These are phyloP conservation scores for Albula glossodonta DNA, from an alignment of 2,113 vertebrate species.

Conservation along the genomic window DNA sequence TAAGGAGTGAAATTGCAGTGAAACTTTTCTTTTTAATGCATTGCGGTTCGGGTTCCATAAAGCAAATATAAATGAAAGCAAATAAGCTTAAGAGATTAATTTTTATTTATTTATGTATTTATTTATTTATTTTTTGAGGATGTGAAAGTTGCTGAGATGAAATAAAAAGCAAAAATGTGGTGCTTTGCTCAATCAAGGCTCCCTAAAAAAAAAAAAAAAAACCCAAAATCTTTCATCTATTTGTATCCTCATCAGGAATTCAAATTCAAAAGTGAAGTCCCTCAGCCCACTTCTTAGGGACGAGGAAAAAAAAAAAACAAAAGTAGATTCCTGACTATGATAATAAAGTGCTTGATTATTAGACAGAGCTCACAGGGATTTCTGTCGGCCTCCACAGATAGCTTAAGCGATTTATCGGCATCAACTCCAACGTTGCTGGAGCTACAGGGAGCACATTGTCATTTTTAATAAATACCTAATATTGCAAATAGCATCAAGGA, in stretches of 20 bases:
- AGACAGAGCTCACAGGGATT: not conserved
- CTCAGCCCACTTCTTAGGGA: not conserved
- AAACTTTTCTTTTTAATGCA: not conserved
- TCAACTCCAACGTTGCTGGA: not conserved
- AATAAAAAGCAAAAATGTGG: not conserved
- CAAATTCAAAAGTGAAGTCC: too few relatives aligned
- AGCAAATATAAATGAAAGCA: not conserved
- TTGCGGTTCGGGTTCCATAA: not conserved
- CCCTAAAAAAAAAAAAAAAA: not conserved
- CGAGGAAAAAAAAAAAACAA: slow-evolving; percentile 9
- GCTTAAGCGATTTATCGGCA: slow-evolving; percentile 16
- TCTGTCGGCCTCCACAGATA: not conserved
- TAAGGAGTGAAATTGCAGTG: slow-evolving; percentile 1
- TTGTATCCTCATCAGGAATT: not conserved
- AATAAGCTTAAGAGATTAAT: not conserved
- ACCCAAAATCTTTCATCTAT: not conserved
- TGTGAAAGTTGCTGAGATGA: not conserved
- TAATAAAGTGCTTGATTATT: not conserved
- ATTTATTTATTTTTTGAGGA: not conserved
- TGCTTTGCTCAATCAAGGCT: not conserved
- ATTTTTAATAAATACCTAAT: slow-evolving; percentile 19
- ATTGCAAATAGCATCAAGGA: slow-evolving; percentile 14
- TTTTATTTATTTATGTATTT: not conserved
- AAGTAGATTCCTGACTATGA: not conserved
- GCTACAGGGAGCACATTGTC: not conserved